Conservation (phyloP, 2,797 vertebrate species). For the Danio tinwini region DNA sequence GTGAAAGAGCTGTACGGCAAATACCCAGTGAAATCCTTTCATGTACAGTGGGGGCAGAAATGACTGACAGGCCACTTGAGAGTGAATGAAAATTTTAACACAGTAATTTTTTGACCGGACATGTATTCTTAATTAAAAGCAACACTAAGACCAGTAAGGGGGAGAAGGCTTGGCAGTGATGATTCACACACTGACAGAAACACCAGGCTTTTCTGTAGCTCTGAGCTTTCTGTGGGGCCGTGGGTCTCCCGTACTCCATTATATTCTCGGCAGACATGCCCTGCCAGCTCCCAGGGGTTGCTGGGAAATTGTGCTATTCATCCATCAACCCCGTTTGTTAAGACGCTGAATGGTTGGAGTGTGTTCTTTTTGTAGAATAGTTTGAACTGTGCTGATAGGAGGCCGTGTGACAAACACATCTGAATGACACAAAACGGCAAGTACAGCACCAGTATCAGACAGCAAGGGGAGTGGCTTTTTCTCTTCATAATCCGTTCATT, state of each 20-base stretch:
- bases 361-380: not conserved
- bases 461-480: constrained; percentile 13
- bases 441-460: constrained; percentile 3
- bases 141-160: constrained; percentile 35
- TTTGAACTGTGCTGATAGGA: constrained; percentile 14
- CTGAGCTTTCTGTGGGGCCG: constrained; percentile 26
- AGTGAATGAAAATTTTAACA: constrained; percentile 39
- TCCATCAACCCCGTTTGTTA: constrained; percentile 29
- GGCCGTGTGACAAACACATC: constrained; percentile 4
- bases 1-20: constrained; percentile 21
- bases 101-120: constrained; percentile 29
- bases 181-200: constrained; percentile 34
- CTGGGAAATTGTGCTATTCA: constrained; percentile 34
- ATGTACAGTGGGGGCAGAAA: constrained; percentile 12
- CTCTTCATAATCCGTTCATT: constrained; percentile 44
- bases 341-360: not conserved
- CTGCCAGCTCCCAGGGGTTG: constrained; percentile 26
- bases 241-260: constrained; percentile 24
- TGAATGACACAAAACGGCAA: constrained; percentile 16
- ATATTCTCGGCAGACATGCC: constrained; percentile 37
- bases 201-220: constrained; percentile 28
- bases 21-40: constrained; percentile 29
- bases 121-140: constrained; percentile 47
- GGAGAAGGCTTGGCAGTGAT: constrained; percentile 38
- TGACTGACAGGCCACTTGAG: constrained; percentile 42